Conservation (phyloP, 2,113 vertebrate species). For the Calonectris borealis region DNA sequence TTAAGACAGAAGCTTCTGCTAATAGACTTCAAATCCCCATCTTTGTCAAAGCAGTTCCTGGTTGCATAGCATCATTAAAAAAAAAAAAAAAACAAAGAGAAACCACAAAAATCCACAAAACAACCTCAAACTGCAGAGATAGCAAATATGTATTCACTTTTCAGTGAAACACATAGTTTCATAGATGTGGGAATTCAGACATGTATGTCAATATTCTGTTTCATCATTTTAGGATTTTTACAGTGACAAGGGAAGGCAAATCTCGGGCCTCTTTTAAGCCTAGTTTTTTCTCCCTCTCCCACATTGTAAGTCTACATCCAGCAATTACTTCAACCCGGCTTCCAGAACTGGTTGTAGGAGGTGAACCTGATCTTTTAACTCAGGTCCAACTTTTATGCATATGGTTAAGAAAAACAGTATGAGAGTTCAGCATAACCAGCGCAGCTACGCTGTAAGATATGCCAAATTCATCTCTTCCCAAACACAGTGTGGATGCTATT, state of each 20-base stretch:
- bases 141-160: not conserved
- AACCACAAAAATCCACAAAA: not conserved
- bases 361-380: not conserved
- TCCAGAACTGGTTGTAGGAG: not conserved
- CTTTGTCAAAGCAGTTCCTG: not conserved
- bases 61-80: not conserved
- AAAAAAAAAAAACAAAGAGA: not conserved
- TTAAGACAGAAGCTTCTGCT: not conserved
- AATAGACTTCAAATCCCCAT: not conserved
- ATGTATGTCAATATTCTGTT: not conserved
- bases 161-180: not conserved
- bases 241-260: not conserved
- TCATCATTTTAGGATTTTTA: not conserved
- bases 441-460: not conserved
- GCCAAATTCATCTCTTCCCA: not conserved
- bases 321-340: not conserved
- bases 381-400: not conserved
- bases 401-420: not conserved
- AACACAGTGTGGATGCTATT: accelerated
- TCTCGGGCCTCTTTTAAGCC: not conserved
- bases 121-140: not conserved
- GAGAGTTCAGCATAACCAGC: not conserved
- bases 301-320: not conserved
- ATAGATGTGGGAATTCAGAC: not conserved
- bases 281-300: not conserved